These are phyloP conservation scores for Seriola quinqueradiata DNA, from an alignment of 2,113 vertebrate species.

Conservation along the genomic window DNA sequence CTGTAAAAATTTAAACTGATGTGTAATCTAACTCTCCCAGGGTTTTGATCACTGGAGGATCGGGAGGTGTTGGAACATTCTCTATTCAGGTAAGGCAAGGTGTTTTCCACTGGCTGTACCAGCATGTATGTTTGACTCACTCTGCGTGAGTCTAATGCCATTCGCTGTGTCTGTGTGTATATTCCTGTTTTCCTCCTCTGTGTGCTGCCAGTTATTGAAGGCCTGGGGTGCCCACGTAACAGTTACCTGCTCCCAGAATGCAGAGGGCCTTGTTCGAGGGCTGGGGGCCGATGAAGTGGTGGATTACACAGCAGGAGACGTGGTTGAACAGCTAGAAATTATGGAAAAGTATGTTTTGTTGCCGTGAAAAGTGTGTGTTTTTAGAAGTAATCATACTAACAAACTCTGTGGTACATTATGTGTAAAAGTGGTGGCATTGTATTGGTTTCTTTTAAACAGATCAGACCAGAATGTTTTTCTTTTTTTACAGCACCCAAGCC, in stretches of 20 bases:
- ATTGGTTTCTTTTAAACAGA: background rate
- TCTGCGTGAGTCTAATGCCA: background rate
- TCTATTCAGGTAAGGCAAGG: constrained; percentile 88
- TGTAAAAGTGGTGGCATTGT: background rate
- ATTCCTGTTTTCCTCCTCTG: constrained; percentile 16
- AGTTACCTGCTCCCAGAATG: constrained; percentile 92
- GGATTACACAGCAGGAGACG: constrained; percentile 88
- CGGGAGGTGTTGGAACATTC: constrained; percentile 94
- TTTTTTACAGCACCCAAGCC: background rate
- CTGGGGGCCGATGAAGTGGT: constrained; percentile 92
- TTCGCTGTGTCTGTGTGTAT: constrained; percentile 1
- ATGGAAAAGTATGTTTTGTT: constrained; percentile 85
- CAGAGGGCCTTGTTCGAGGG: constrained; percentile 86
- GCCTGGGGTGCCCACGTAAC: constrained; percentile 93
- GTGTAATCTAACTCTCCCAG: constrained; percentile 71
- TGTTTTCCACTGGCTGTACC: background rate
- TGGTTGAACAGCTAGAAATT: constrained; percentile 82
- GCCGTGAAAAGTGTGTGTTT: background rate
- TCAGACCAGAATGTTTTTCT: constrained; percentile 20
- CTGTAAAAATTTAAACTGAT: constrained; percentile 13
- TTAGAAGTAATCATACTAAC: background rate
- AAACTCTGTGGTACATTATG: background rate
- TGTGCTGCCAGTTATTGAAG: constrained; percentile 88
- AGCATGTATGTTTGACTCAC: background rate
- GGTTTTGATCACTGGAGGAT: constrained; percentile 92